Conservation (phyloP, 2,888 invertebrate genomes). For the Drosophila neotestacea region DNA sequence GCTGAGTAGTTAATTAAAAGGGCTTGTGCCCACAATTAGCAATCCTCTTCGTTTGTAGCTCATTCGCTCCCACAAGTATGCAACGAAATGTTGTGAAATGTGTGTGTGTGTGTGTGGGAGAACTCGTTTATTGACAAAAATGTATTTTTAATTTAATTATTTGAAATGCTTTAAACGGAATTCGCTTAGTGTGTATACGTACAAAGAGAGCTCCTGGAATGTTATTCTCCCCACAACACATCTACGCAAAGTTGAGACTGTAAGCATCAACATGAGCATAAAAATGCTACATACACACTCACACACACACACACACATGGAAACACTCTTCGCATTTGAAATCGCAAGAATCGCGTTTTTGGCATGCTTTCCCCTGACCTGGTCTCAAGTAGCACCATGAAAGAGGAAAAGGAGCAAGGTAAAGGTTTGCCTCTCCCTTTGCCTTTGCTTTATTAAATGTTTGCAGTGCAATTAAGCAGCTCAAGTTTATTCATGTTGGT, state of each 20-base stretch:
- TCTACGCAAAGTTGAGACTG: constrained; percentile 16
- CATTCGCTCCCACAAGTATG: constrained; percentile 49
- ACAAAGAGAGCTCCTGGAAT: constrained; percentile 13
- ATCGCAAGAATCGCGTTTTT: constrained; percentile 45
- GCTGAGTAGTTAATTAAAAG: constrained; percentile 64
- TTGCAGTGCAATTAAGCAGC: constrained; percentile 73
- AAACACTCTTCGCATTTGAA: constrained; percentile 33
- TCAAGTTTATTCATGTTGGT: constrained; percentile 29
- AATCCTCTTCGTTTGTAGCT: constrained; percentile 21
- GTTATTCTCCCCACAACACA: neutral
- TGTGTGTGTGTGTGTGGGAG: neutral
- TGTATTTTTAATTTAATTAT: constrained; percentile 72
- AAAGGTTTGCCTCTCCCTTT: constrained; percentile 44
- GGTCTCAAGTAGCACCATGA: constrained; percentile 1
- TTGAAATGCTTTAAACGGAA: constrained; percentile 61
- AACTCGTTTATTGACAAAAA: constrained; percentile 29
- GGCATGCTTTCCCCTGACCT: constrained; percentile 26
- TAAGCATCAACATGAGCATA: constrained; percentile 35
- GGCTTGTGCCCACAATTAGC: constrained; percentile 53
- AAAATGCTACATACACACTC: constrained; percentile 29
- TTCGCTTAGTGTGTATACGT: constrained; percentile 51
- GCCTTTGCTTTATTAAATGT: constrained; percentile 55
- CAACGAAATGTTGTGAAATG: constrained; percentile 10
- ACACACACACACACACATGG: constrained; percentile 3
- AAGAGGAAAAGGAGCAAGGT: constrained; percentile 6